These are phyloP conservation scores for Dusona sp. DNA, from an alignment of 2,888 invertebrate genomes.

Conservation along the genomic window DNA sequence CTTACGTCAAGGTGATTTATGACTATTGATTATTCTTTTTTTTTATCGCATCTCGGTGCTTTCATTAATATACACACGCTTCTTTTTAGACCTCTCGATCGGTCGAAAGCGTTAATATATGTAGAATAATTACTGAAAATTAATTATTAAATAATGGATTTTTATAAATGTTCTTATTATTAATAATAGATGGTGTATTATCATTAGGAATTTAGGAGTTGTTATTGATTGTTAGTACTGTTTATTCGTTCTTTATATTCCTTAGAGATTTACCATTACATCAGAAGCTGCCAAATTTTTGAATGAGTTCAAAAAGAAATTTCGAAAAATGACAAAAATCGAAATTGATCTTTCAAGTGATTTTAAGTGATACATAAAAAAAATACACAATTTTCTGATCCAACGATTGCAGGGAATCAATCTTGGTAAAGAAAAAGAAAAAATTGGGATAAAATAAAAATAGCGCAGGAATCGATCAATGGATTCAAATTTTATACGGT, in stretches of 20 bases:
- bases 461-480: background rate
- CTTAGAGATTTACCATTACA: no score
- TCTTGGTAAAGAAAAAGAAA: background rate
- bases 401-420: background rate
- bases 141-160: no score
- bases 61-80: background rate
- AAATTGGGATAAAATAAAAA: background rate
- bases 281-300: no score
- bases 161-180: background rate
- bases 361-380: no score
- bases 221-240: no score
- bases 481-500: conserved; percentile 32
- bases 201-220: no score
- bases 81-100: background rate
- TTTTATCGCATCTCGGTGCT: background rate
- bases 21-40: conserved; percentile 3
- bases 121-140: background rate
- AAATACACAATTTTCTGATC: background rate
- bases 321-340: no score
- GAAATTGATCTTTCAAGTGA: background rate
- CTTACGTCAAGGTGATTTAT: conserved; percentile 56
- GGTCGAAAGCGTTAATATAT: background rate
- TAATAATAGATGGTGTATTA: background rate
- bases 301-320: no score
- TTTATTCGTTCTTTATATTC: no score